Evolutionary conservation across 2,888 invertebrate species (phyloP).

Genomic region (Diaphora mendica): DNA sequence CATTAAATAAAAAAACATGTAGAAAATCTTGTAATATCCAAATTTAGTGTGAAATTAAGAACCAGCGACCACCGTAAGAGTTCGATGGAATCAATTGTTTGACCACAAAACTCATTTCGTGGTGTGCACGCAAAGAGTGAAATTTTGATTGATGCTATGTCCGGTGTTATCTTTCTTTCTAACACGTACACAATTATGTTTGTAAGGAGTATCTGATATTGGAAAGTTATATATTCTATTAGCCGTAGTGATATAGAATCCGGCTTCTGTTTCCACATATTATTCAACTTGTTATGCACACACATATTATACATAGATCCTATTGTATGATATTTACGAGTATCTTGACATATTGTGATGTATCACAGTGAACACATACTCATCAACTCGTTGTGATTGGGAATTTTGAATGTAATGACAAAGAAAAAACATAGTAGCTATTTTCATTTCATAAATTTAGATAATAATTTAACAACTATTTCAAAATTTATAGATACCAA

Average conservation of each 20-base stretch:
- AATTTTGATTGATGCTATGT: conserved; percentile 68
- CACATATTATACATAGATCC: not conserved
- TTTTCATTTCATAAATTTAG: too few relatives aligned
- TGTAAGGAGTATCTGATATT: conserved; percentile 41
- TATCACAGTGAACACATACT: not conserved
- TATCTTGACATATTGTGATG: not conserved
- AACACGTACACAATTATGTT: conserved; percentile 53
- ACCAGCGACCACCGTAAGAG: conserved; percentile 55
- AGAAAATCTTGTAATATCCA: conserved; percentile 53
- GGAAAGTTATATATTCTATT: conserved; percentile 50
- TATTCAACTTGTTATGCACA: not conserved
- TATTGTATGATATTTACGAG: not conserved
- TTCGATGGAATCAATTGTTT: conserved; percentile 74
- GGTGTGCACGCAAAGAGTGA: conserved; percentile 66
- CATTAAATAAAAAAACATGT: conserved; percentile 50
- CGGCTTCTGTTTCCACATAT: conserved; percentile 4
- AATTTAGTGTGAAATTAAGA: conserved; percentile 83
- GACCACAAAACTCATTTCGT: conserved; percentile 83
- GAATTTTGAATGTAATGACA: not conserved
- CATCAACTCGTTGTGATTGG: not conserved
- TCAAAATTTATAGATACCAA: too few relatives aligned
- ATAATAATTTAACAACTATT: too few relatives aligned
- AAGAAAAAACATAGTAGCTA: not conserved
- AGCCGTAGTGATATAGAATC: conserved; percentile 14
- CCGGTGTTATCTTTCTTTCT: conserved; percentile 45